Evolutionary conservation across 2,797 vertebrate species (phyloP).

Genomic region (Saxicola maurus): DNA sequence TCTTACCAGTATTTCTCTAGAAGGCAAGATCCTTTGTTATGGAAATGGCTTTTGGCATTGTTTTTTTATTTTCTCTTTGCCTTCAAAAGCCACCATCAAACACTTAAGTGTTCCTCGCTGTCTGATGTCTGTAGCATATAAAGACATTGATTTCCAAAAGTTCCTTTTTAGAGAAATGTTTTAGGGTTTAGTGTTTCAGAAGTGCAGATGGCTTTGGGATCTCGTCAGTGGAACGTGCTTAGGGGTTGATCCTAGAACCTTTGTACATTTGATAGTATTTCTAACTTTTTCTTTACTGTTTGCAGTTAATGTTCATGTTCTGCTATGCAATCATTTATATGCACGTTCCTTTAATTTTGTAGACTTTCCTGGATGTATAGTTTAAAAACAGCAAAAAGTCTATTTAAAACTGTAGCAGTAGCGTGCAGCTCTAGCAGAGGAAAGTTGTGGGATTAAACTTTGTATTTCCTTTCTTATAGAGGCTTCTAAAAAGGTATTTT

Average conservation of each 20-base stretch:
- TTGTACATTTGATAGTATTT: conserved; percentile 76
- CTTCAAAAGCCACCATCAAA: conserved; percentile 60
- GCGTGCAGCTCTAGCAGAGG: conserved; percentile 77
- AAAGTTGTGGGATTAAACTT: conserved; percentile 80
- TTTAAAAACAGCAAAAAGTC: conserved; percentile 72
- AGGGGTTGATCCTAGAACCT: conserved; percentile 64
- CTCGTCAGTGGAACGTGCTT: conserved; percentile 63
- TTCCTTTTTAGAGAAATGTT: conserved; percentile 48
- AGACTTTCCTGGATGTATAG: conserved; percentile 78
- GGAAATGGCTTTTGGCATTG: conserved; percentile 43
- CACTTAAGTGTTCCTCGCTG: conserved; percentile 27
- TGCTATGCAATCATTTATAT: conserved; percentile 83
- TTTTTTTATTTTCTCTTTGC: neutral
- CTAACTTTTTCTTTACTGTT: conserved; percentile 73
- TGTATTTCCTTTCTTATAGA: conserved; percentile 83
- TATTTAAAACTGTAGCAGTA: conserved; percentile 78
- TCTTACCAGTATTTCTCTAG: conserved; percentile 66
- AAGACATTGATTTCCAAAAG: neutral
- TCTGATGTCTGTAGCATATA: neutral
- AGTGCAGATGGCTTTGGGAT: conserved; percentile 52
- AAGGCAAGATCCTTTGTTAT: conserved; percentile 43
- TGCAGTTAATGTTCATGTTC: conserved; percentile 79
- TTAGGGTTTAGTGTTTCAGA: conserved; percentile 44
- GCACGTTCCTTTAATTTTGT: conserved; percentile 78
- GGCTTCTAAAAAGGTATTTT: conserved; percentile 82